A percentile compares a stretch with the other conserved stretches of the same genome.
These are phyloP conservation scores for Amphimallon solstitiale DNA, from an alignment of 2,888 invertebrate genomes.

Conservation along the genomic window DNA sequence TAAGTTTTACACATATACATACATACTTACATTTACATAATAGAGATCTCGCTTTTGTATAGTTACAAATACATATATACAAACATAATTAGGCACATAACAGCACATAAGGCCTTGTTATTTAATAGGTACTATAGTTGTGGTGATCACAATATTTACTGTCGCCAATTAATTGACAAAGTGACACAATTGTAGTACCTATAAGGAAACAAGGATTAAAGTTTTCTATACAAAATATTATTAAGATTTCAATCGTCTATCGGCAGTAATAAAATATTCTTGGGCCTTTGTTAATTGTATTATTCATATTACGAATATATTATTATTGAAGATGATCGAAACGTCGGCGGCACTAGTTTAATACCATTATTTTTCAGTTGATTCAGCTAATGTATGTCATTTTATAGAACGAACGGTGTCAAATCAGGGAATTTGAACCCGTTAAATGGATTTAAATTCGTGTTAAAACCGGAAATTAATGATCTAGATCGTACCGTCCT, in stretches of 20 bases:
- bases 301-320: neutral
- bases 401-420: constrained; percentile 71
- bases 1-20: constrained; percentile 25
- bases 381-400: neutral
- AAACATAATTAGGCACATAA: too few species aligned
- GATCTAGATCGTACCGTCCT: constrained; percentile 54
- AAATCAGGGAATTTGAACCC: constrained; percentile 84
- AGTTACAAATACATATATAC: neutral
- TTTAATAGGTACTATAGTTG: too few species aligned
- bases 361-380: constrained; percentile 1
- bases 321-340: constrained; percentile 12
- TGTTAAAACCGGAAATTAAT: constrained; percentile 59
- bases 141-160: too few species aligned
- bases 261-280: neutral
- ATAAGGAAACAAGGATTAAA: too few species aligned
- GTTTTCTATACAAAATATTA: too few species aligned
- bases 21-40: neutral
- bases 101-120: too few species aligned
- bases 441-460: constrained; percentile 58
- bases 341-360: constrained; percentile 15
- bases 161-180: too few species aligned
- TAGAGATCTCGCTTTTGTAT: constrained; percentile 6
- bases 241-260: neutral
- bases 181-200: too few species aligned
- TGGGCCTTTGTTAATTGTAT: neutral